phyloP scores from a whole-genome alignment of 2,888 invertebrate genomes.

The Napeogenes inachia region DNA sequence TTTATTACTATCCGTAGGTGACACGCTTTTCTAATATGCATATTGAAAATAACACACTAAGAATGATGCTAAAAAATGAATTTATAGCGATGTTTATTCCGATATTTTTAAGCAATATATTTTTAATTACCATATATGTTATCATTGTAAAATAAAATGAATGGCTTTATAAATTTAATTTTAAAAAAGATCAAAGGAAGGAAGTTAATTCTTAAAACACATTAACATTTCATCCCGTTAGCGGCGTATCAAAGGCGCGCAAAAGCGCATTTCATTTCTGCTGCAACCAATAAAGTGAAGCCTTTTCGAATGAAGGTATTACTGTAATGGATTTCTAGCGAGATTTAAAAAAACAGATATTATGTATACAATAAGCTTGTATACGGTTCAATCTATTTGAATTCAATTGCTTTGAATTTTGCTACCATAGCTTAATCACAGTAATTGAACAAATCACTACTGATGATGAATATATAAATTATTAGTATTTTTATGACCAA shows the following conservation, averaged over 20 bases:
- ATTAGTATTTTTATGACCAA: no score
- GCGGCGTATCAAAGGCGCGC: constrained; percentile 38
- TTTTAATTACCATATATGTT: no score
- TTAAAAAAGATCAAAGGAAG: constrained; percentile 1
- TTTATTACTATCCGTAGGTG: no score
- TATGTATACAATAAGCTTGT: constrained; percentile 24
- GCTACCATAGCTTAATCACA: not conserved
- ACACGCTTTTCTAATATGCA: no score
- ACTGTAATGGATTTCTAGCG: constrained; percentile 49
- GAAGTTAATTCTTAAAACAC: constrained; percentile 22
- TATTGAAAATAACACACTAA: no score
- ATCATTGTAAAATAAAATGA: not conserved
- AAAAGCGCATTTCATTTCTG: constrained; percentile 56
- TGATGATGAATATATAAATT: not conserved
- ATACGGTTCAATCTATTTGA: not conserved
- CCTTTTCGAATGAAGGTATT: constrained; percentile 54
- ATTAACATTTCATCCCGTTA: constrained; percentile 30
- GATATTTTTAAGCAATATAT: no score
- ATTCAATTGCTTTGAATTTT: not conserved
- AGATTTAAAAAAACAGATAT: constrained; percentile 38
- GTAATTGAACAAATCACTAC: not conserved
- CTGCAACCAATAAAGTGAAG: constrained; percentile 48
- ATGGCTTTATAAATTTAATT: not conserved
- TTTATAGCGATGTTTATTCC: no score
- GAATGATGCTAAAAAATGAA: no score